Base-by-base conservation (phyloP, 1,140 invertebrate species). In the Frieseomelitta varia region DNA sequence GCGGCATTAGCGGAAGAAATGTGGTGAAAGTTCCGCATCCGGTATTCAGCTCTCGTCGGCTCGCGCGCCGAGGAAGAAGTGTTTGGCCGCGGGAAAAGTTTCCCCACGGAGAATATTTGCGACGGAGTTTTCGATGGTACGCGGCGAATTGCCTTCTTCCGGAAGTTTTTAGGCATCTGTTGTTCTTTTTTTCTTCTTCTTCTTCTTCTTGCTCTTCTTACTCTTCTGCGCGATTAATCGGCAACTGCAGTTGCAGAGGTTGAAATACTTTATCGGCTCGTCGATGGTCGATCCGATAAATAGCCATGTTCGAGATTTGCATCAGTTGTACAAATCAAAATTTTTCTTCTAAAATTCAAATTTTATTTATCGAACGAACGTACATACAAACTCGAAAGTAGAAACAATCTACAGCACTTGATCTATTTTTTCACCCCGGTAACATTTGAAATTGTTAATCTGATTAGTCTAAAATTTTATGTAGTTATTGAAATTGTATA, bases 1-100 rank as follows among this genome's bases (percentile, higher is more conserved):
- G 56, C 67, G 83, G 87, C 71, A 82, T 88, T 88, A 85, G 74
- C 71, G 78, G 75, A 88, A 88, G 87, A 88, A 88, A 88, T 88
- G 83, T 84, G 75, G 83, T 79, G 75, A 88, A 88, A 88, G 83
- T 88, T 88, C 63, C 69, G 83, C 87, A 88, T 88, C 79, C 69
- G 80, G 83, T 85, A 88, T 88, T 88, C 86, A 82, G 39, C 75
- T 47, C 58, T 51, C 84, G 68, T 39, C 24, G 53, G 34, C n/a
- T 55, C 63, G 81, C 73, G 83, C 34, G 30, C 39, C 67, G 53
- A 56, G 15, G 15, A 34, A 30, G 21, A 82, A 85, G 74, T 79
- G 84, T 88, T 88, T 87, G 71, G 83, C 79, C 83, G 77, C 65
- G 51, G n/a, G 17, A 82, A 34, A 78, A 71, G 51, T 82, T 74